Evolutionary conservation across 2,888 invertebrate species (phyloP).

Genomic region (Tricholauxania praeusta): DNA sequence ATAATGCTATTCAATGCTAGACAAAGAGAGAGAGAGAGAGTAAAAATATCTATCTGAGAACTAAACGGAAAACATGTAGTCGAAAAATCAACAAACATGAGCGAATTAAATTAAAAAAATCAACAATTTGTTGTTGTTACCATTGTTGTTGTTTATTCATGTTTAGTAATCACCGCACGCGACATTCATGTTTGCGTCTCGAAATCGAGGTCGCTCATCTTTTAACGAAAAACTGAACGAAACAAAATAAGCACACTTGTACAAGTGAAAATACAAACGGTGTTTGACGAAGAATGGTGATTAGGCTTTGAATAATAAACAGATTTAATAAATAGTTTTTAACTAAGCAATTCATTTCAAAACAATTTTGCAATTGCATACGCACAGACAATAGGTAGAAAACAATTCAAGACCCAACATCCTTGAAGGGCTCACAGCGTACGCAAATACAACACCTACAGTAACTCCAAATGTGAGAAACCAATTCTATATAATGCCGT

Average conservation of each 20-base stretch:
- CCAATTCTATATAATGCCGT: too few species aligned
- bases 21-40: constrained; percentile 13
- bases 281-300: too few species aligned
- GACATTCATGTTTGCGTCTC: constrained; percentile 29
- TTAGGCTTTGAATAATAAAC: too few species aligned
- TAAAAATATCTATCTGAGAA: constrained; percentile 23
- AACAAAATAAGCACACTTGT: not conserved
- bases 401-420: too few species aligned
- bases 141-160: constrained; percentile 27
- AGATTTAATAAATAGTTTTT: too few species aligned
- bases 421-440: too few species aligned
- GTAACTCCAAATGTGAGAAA: too few species aligned
- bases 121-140: constrained; percentile 35
- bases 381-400: too few species aligned
- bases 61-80: constrained; percentile 9
- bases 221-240: constrained; percentile 17
- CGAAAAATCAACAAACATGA: not conserved
- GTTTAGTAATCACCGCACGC: constrained; percentile 36
- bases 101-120: constrained; percentile 12
- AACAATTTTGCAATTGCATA: too few species aligned
- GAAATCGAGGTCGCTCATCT: constrained; percentile 37
- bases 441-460: too few species aligned
- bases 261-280: not conserved
- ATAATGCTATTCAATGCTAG: too few species aligned
- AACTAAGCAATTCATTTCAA: too few species aligned